These are phyloP conservation scores for Drosophila neutralis DNA, from an alignment of 2,888 invertebrate species.

Conservation along the genomic window DNA sequence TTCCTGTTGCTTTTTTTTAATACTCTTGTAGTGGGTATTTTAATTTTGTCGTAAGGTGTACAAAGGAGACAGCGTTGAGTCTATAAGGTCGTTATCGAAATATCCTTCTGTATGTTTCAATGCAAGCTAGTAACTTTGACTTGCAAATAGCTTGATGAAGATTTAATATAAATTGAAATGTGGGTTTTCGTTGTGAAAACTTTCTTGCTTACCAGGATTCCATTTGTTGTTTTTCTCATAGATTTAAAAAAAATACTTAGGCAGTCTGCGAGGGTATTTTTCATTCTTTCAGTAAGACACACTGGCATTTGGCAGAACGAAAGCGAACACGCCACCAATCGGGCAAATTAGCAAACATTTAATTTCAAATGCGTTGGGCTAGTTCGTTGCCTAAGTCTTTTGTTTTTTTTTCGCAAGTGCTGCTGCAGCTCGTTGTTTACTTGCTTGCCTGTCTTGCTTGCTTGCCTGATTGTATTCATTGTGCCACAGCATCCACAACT, in stretches of 20 bases:
- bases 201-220: background rate
- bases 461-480: constrained; percentile 39
- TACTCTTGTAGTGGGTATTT: constrained; percentile 1
- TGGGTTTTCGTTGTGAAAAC: background rate
- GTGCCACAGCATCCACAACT: constrained; percentile 31
- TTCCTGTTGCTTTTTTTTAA: constrained; percentile 3
- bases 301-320: constrained; percentile 33
- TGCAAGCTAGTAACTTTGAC: background rate
- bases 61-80: background rate
- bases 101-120: background rate
- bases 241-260: background rate
- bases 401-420: constrained; percentile 35
- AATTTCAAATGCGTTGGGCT: constrained; percentile 67
- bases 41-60: background rate
- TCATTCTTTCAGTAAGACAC: background rate
- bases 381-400: constrained; percentile 77
- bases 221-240: background rate
- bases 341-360: constrained; percentile 76
- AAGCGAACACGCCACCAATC: constrained; percentile 61
- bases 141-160: background rate
- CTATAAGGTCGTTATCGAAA: background rate
- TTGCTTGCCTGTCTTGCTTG: constrained; percentile 4
- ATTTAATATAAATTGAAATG: background rate
- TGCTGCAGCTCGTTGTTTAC: constrained; percentile 4
- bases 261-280: background rate